Percentiles rank a stretch among this genome's conserved stretches.
phyloP scores from a whole-genome alignment of 2,113 vertebrate genomes.

The Scopus umbretta region DNA sequence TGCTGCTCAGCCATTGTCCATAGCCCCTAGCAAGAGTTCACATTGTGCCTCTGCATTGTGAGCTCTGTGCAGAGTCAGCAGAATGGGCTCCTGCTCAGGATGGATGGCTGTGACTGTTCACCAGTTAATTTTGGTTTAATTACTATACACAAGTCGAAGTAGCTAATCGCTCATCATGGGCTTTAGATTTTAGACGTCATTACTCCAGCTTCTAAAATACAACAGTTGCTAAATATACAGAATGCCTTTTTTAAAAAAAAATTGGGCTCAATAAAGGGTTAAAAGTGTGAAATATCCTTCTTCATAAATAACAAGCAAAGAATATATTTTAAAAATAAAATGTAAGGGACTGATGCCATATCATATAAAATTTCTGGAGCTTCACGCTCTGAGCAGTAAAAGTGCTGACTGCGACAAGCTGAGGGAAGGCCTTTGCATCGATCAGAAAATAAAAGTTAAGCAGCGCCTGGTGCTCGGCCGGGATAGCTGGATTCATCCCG shows the following conservation, averaged over 20 bases:
- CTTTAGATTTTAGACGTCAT: not conserved
- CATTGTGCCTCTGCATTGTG: not conserved
- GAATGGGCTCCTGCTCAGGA: not conserved
- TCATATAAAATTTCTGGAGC: not conserved
- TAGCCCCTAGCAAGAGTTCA: not conserved
- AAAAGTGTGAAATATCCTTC: not conserved
- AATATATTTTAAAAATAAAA: not conserved
- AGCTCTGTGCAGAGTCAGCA: slow-evolving; percentile 5
- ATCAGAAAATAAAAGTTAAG: not conserved
- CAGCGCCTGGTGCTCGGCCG: fast-evolving
- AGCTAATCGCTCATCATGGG: not conserved
- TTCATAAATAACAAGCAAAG: not conserved
- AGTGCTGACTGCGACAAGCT: not conserved
- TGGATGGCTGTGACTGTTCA: not conserved
- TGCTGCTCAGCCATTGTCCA: not conserved
- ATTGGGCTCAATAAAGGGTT: fast-evolving
- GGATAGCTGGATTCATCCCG: not conserved
- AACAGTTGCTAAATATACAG: not conserved
- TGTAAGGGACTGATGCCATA: not conserved
- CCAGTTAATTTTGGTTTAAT: slow-evolving; percentile 64
- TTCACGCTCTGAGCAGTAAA: fast-evolving
- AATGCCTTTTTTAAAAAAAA: fast-evolving
- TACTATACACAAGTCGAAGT: not conserved
- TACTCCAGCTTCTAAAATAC: not conserved
- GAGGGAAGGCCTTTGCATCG: not conserved